Evolutionary conservation across 1,140 invertebrate species (phyloP).

Genomic region (Trachymyrmex cornetzi): DNA sequence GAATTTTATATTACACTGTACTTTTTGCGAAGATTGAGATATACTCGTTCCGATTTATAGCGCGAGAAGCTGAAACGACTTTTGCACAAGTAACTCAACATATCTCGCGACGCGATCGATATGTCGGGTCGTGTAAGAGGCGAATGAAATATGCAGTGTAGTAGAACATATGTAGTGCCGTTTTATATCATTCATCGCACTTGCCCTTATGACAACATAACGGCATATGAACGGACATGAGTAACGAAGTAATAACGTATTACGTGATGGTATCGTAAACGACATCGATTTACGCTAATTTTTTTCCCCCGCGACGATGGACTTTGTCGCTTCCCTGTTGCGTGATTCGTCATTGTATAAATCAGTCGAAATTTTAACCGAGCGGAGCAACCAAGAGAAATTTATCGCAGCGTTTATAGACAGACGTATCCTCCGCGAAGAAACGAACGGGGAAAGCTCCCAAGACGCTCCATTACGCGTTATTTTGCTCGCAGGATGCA

Average conservation of each 20-base stretch:
- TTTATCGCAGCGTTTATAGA: neutral
- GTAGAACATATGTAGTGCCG: slow-evolving; percentile 60
- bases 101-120: slow-evolving; percentile 73
- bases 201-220: slow-evolving; percentile 59
- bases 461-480: slow-evolving; percentile 64
- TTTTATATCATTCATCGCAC: slow-evolving; percentile 73
- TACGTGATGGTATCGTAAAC: slow-evolving; percentile 67
- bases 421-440: neutral
- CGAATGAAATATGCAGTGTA: slow-evolving; percentile 68
- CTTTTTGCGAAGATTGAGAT: slow-evolving; percentile 28
- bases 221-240: slow-evolving; percentile 59
- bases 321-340: neutral
- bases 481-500: slow-evolving; percentile 61
- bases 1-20: neutral
- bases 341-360: neutral
- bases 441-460: slow-evolving; percentile 46
- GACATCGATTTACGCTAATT: slow-evolving; percentile 29
- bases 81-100: slow-evolving; percentile 68
- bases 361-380: neutral
- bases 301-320: neutral
- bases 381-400: neutral
- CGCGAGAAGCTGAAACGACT: slow-evolving; percentile 68
- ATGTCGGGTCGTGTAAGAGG: slow-evolving; percentile 67
- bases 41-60: slow-evolving; percentile 25
- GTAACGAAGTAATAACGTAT: slow-evolving; percentile 59